Conservation (phyloP, 2,797 vertebrate genomes). For the Aeoliscus strigatus region DNA sequence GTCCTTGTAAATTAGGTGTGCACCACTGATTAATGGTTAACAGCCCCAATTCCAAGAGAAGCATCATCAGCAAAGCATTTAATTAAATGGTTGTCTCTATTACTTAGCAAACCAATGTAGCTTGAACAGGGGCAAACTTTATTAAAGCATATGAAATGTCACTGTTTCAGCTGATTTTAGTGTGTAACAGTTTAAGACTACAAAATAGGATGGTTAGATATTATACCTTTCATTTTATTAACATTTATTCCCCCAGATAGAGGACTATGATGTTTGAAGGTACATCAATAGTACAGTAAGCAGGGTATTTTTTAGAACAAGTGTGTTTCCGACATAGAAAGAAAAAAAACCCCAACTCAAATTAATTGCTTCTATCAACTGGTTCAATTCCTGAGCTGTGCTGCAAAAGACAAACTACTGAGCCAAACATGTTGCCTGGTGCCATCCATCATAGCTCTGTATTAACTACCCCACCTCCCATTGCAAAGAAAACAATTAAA, state of each 20-base stretch:
- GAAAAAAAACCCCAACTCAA: conserved; percentile 42
- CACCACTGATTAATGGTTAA: conserved; percentile 72
- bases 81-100: conserved; percentile 73
- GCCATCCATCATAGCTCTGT: conserved; percentile 73
- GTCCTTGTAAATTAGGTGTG: conserved; percentile 75
- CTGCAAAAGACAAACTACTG: conserved; percentile 75
- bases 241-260: no score
- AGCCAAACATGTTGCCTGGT: conserved; percentile 68
- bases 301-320: conserved; percentile 38
- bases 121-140: conserved; percentile 59
- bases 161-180: conserved; percentile 16
- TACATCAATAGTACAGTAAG: conserved; percentile 19
- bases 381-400: conserved; percentile 68
- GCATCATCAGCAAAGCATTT: conserved; percentile 70
- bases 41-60: conserved; percentile 63
- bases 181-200: conserved; percentile 12
- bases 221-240: no score
- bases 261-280: not conserved
- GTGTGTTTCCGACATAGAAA: conserved; percentile 49
- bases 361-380: conserved; percentile 78
- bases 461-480: conserved; percentile 74
- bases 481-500: conserved; percentile 81
- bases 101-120: conserved; percentile 69
- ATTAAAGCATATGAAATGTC: conserved; percentile 57
- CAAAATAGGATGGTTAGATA: not conserved